Percentiles rank a stretch among this genome's conserved stretches.
Conservation (phyloP, 2,113 vertebrate species). For the Phoenicopterus ruber region DNA sequence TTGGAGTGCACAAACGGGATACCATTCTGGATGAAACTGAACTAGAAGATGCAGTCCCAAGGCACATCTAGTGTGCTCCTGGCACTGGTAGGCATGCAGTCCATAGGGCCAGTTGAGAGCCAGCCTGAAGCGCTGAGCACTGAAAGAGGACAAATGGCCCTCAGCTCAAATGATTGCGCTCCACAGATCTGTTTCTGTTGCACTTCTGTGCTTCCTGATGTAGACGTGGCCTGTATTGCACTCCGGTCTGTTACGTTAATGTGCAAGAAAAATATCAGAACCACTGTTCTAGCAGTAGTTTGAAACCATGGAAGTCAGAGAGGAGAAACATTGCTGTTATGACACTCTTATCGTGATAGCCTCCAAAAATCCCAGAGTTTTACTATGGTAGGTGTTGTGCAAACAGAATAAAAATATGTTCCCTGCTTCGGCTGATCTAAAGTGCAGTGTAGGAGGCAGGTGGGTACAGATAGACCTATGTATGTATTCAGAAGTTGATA, state of each 20-base stretch:
- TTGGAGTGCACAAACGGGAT: background rate
- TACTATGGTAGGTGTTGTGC: background rate
- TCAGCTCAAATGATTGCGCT: background rate
- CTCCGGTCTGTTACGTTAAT: background rate
- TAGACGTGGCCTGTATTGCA: accelerated
- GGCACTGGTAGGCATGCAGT: background rate
- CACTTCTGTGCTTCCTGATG: background rate
- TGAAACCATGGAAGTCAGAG: background rate
- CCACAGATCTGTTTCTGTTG: background rate
- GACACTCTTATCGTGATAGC: background rate
- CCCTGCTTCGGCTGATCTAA: background rate
- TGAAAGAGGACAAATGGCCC: background rate
- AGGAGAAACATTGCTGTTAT: background rate
- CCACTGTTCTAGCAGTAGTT: background rate
- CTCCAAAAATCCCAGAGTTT: background rate
- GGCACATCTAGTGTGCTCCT: background rate
- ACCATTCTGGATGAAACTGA: background rate
- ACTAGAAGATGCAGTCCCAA: background rate
- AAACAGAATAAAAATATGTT: background rate
- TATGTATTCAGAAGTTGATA: background rate
- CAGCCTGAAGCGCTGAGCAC: background rate
- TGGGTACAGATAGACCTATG: background rate
- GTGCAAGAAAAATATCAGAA: background rate
- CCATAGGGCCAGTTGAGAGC: background rate
- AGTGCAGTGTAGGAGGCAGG: background rate